Conservation (phyloP, 2,888 invertebrate genomes). For the Apamea crenata region DNA sequence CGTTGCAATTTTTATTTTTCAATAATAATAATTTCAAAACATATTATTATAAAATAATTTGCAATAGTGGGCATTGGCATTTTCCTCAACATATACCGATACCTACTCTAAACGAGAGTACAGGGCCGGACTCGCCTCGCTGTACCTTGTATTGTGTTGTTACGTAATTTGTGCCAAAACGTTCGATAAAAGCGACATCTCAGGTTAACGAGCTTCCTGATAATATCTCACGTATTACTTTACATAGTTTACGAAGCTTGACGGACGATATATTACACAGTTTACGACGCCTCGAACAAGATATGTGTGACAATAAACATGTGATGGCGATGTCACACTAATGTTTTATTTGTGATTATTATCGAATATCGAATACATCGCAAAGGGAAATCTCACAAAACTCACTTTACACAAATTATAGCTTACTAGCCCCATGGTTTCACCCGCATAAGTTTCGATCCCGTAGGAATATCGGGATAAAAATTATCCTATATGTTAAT, state of each 20-base stretch:
- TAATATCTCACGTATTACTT: constrained; percentile 41
- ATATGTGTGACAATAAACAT: constrained; percentile 52
- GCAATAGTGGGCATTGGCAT: not conserved
- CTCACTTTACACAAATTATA: not conserved
- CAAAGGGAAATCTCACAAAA: constrained; percentile 4
- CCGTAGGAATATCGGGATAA: too few relatives aligned
- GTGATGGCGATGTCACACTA: not conserved
- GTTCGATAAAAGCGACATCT: not conserved
- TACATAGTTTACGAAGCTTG: constrained; percentile 31
- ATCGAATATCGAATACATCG: constrained; percentile 1
- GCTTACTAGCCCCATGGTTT: too few relatives aligned
- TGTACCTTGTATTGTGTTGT: not conserved
- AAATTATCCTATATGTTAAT: too few relatives aligned
- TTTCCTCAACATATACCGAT: constrained; percentile 5
- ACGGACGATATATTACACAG: constrained; percentile 43
- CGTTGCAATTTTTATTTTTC: constrained; percentile 1
- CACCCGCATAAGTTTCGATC: too few relatives aligned
- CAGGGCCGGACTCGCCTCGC: constrained; percentile 25
- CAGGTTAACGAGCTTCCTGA: constrained; percentile 36
- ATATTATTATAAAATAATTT: not conserved
- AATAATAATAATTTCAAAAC: constrained; percentile 1
- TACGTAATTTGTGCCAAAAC: constrained; percentile 29
- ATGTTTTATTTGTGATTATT: constrained; percentile 1
- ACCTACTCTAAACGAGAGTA: not conserved
- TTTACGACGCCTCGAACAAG: constrained; percentile 43